Evolutionary conservation across 2,797 vertebrate genomes (phyloP).

Genomic region (Esox masquinongy): DNA sequence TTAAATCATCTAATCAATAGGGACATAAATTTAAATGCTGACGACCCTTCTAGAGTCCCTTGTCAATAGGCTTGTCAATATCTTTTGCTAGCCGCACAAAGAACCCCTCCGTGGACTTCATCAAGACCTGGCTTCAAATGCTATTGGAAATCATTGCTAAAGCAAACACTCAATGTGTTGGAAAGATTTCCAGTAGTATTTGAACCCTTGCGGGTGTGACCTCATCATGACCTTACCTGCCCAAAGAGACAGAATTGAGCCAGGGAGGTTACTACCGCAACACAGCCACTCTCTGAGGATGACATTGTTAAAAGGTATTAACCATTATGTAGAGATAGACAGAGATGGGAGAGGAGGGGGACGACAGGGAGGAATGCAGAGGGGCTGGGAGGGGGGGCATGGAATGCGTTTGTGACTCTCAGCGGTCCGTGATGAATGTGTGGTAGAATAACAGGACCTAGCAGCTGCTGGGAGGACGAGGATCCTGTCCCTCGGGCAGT

Average conservation of each 20-base stretch:
- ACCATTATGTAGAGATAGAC: slow-evolving; percentile 49
- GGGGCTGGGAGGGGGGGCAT: background rate
- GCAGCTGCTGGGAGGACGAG: slow-evolving; percentile 72
- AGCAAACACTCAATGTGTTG: background rate
- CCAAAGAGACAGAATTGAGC: background rate
- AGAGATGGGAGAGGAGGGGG: slow-evolving; percentile 55
- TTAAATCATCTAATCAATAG: slow-evolving; percentile 67
- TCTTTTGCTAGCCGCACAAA: slow-evolving; percentile 15
- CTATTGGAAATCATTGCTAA: background rate
- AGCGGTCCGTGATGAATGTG: slow-evolving; percentile 66
- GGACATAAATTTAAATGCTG: slow-evolving; percentile 60
- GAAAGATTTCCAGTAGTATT: background rate
- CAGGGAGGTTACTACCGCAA: background rate
- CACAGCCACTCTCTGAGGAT: background rate
- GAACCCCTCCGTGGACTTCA: slow-evolving; percentile 46
- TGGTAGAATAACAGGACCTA: slow-evolving; percentile 58
- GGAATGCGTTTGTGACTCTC: slow-evolving; percentile 61
- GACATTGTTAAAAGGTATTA: slow-evolving; percentile 16
- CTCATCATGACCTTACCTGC: background rate
- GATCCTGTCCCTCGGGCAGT: slow-evolving; percentile 45
- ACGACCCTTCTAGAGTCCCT: slow-evolving; percentile 32
- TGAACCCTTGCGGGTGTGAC: background rate
- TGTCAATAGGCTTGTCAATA: slow-evolving; percentile 43
- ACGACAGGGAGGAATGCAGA: slow-evolving; percentile 11
- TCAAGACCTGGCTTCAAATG: slow-evolving; percentile 30